Evolutionary conservation across 2,113 vertebrate species (phyloP), one percentile per base, ranked within the genome.

Genomic region (Cinclus cinclus): DNA sequence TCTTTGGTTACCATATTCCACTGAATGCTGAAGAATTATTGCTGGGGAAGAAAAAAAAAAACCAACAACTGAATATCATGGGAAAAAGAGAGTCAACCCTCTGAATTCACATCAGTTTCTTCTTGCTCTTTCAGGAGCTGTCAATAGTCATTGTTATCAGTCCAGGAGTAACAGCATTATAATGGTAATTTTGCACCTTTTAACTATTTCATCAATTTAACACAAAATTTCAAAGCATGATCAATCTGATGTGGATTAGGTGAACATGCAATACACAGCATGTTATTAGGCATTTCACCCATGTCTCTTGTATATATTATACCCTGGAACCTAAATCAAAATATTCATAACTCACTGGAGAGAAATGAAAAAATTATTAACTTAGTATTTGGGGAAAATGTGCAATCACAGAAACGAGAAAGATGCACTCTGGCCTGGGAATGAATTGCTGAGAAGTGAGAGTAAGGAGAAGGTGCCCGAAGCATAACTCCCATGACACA

Each of bases 401-500:
- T 64, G 23, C 64, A 78, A 92, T 60, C 69, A 89, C 46, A 86
- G 33, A 78, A 90, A 88, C 62, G 28, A 60, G 56, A 71, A 78
- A 76, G 74, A 76, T 53, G 13, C 41, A 79, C 33, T 31, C 69
- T 85, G 74, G 58, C 46, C 77, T 75, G 74, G 53, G 62, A 94
- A 64, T 67, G 55, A 65, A 42, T 31, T 41, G n/a, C 30, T 41
- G 58, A 82, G 49, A 94, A 55, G 65, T 84, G 65, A 87, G 64
- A 87, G 65, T 37, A 52, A 82, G 58, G 81, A 95, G 87, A 77
- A 95, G 84, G 74, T 94, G 74, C 75, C 78, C 58, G 63, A 92
- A 95, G 92, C 58, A 92, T 89, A 92, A 68, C 95, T 95, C 94
- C 96, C 94, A 93, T 95, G 93, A 96, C 95, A 96, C 95, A 95